phyloP scores from a whole-genome alignment of 2,113 vertebrate genomes.

The Cyanoderma ruficeps region DNA sequence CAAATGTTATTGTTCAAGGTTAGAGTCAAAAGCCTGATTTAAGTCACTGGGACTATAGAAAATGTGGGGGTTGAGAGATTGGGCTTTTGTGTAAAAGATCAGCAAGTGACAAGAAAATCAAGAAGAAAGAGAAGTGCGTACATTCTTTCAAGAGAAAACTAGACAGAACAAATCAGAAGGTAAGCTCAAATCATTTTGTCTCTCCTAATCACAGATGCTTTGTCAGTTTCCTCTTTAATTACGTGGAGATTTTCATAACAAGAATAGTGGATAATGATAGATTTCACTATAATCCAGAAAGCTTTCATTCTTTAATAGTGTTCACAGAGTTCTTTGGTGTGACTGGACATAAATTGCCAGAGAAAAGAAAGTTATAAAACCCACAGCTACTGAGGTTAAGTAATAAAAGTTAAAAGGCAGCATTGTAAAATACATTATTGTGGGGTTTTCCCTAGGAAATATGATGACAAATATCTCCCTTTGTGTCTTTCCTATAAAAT shows the following conservation, averaged over 20 bases:
- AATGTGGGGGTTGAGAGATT: not conserved
- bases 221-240: not conserved
- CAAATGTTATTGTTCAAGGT: not conserved
- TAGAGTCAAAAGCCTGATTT: not conserved
- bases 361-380: not conserved
- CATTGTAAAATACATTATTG: not conserved
- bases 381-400: not conserved
- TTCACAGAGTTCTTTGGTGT: not conserved
- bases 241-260: not conserved
- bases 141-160: not conserved
- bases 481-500: not conserved
- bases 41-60: not conserved
- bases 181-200: not conserved
- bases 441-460: not conserved
- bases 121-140: not conserved
- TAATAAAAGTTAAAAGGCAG: not conserved
- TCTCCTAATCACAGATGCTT: not conserved
- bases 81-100: not conserved
- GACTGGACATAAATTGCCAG: not conserved
- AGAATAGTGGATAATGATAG: not conserved
- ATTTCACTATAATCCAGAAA: not conserved
- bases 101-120: not conserved
- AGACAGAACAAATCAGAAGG: not conserved
- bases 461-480: not conserved
- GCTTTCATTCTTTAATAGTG: not conserved